phyloP scores from a whole-genome alignment of 2,113 vertebrate genomes.

The Chamaea fasciata region DNA sequence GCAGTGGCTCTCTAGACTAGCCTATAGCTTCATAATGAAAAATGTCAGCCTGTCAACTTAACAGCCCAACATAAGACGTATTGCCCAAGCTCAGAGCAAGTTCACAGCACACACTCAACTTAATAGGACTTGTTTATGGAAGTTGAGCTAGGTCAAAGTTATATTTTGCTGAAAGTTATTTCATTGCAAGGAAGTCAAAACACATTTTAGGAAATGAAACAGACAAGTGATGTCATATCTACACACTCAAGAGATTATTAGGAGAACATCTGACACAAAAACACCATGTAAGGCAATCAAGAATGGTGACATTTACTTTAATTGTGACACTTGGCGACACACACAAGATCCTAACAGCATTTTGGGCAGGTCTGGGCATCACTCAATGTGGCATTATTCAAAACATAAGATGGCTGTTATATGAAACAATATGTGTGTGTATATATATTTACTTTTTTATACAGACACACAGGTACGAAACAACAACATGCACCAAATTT shows the following conservation, averaged over 20 bases:
- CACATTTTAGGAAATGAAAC: background rate
- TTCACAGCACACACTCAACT: background rate
- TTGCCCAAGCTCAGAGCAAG: background rate
- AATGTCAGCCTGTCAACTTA: background rate
- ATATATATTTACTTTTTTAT: background rate
- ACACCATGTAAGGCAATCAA: background rate
- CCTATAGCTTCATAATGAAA: background rate
- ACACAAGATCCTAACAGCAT: background rate
- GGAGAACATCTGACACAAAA: background rate
- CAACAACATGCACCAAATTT: background rate
- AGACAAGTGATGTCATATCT: background rate
- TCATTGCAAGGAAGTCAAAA: background rate
- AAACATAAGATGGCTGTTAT: background rate
- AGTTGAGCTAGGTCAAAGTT: background rate
- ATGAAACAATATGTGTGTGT: background rate
- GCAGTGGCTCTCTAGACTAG: background rate
- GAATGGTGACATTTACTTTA: background rate
- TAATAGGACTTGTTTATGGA: background rate
- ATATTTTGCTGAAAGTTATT: background rate
- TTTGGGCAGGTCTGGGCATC: background rate
- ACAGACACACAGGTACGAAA: background rate
- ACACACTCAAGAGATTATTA: background rate
- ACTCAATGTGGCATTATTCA: background rate
- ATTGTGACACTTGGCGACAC: background rate
- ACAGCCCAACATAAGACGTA: background rate